Base-by-base conservation (phyloP, 2,797 vertebrate genomes). In the Myotis pilosus region DNA sequence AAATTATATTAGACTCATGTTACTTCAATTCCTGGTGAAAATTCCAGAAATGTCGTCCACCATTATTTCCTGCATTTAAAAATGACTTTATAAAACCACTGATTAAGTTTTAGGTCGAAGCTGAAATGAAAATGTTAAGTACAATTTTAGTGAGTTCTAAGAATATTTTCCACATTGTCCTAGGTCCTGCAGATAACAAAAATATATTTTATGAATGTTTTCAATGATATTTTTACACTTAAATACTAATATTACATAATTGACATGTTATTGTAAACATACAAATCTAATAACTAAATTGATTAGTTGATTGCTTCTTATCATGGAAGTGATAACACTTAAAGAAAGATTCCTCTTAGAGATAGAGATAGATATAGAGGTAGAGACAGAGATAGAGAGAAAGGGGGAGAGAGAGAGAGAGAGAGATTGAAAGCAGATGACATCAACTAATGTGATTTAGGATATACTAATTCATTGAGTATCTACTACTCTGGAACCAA, bases 31-130 rank as follows among this genome's bases (percentile, higher is more conserved):
- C 44, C 92, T 19, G 55, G 36, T 38, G 9, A 20, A 62, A 88
- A 95, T 93, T 87, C 90, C 62, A 92, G 75, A 47, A 89, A 81
- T 38, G 71, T 38, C n/a, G 75, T 16, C 64, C 11, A 87, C 30
- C 16, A 82, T 87, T 91, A 87, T 69, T 84, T 91, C 12, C 15
- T 82, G 15, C 23, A 87, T 86, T 94, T 69, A 64, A 66, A 87
- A 89, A 92, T 8, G 76, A 87, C 86, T 81, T 49, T 55, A 92
- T 87, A 79, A 89, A 94, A 49, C 6, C 16, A 66, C 30, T 49
- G 30, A 96, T 92, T 72, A 92, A 87, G 2, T 74, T 74, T 95
- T 87, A 64, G 38, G 69, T 82, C 62, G 95, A 93, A 85, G 44
- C 11, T 81, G 47, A 87, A 94, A 85, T 53, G 30, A 91, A 92